phyloP scores from a whole-genome alignment of 2,888 invertebrate species.

The Nephrotoma guestfalica region DNA sequence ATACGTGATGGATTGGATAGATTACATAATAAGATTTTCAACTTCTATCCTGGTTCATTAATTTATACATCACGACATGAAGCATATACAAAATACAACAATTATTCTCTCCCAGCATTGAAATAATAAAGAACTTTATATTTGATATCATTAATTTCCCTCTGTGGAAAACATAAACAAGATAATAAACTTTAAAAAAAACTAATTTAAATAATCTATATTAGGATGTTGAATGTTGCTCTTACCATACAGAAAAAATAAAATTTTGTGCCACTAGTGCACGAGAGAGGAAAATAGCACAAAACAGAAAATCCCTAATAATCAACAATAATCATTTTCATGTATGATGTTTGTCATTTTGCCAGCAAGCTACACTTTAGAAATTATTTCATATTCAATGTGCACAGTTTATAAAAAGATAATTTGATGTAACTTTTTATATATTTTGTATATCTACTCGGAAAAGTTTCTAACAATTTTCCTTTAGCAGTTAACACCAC shows the following conservation, averaged over 20 bases:
- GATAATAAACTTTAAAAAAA: not conserved
- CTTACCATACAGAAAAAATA: not conserved
- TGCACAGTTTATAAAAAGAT: not conserved
- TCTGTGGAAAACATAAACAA: not conserved
- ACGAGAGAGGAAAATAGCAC: not conserved
- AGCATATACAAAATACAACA: not conserved
- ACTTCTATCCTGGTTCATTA: not conserved
- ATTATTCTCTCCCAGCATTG: not conserved
- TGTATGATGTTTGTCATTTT: not conserved
- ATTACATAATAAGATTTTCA: not conserved
- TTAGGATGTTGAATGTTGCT: not conserved
- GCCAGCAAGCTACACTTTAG: not conserved
- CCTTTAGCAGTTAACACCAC: not conserved
- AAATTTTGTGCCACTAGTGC: not conserved
- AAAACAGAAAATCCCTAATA: not conserved
- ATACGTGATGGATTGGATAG: no score
- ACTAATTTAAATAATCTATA: not conserved
- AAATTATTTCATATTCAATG: not conserved
- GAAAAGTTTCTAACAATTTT: not conserved
- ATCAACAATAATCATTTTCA: not conserved
- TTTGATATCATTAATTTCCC: not conserved
- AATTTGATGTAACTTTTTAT: not conserved
- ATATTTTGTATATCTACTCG: not conserved
- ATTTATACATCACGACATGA: not conserved
- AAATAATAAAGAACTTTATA: not conserved